Percentiles rank a stretch among this genome's conserved stretches.
Conservation (phyloP, 1,140 invertebrate genomes). For the Aradophagus sp. region DNA sequence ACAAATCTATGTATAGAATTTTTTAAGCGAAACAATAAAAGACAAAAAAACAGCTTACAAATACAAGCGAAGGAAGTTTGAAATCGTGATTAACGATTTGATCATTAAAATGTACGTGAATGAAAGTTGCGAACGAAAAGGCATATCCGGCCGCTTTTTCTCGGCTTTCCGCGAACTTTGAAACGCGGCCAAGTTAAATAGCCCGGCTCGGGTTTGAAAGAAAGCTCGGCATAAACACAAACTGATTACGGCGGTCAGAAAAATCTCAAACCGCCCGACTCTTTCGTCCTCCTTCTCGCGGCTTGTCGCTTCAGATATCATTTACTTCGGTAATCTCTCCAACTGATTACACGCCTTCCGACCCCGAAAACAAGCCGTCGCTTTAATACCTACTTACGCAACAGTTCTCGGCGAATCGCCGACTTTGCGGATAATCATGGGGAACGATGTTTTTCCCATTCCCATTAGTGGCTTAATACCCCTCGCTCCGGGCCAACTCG, state of each 20-base stretch:
- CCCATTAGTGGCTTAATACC: slow-evolving; percentile 62
- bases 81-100: slow-evolving; percentile 44
- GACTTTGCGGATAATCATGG: slow-evolving; percentile 54
- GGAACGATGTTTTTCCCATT: slow-evolving; percentile 48
- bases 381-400: slow-evolving; percentile 62
- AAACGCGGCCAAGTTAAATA: slow-evolving; percentile 24
- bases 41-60: slow-evolving; percentile 6
- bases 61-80: slow-evolving; percentile 18
- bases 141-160: slow-evolving; percentile 23
- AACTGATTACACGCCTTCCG: slow-evolving; percentile 54
- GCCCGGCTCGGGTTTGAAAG: slow-evolving; percentile 4
- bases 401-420: slow-evolving; percentile 51
- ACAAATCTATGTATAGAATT: too few species aligned
- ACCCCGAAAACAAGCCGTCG: slow-evolving; percentile 41
- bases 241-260: background rate
- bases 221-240: background rate
- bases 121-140: slow-evolving; percentile 16
- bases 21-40: too few species aligned
- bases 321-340: slow-evolving; percentile 58
- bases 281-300: background rate
- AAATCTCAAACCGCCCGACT: background rate
- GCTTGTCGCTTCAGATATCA: slow-evolving; percentile 4
- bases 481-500: slow-evolving; percentile 7
- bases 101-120: slow-evolving; percentile 47
- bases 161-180: background rate